phyloP scores from a whole-genome alignment of 2,113 vertebrate genomes.

The Aegotheles bennettii region DNA sequence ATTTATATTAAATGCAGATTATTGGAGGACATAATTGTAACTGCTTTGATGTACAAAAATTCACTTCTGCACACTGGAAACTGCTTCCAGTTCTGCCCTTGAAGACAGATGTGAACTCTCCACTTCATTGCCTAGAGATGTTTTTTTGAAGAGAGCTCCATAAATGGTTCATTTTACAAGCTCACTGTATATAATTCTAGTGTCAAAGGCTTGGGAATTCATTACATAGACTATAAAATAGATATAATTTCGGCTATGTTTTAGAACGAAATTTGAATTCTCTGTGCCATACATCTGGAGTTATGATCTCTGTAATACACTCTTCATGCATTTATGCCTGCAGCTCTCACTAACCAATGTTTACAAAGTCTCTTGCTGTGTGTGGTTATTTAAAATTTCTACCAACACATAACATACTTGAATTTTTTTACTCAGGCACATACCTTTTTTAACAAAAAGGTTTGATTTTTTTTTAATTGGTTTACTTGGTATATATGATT shows the following conservation, averaged over 20 bases:
- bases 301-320: background rate
- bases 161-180: constrained; percentile 39
- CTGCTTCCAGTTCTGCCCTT: constrained; percentile 35
- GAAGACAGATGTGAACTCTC: constrained; percentile 62
- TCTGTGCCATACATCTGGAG: background rate
- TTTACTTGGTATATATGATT: background rate
- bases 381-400: background rate
- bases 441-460: background rate
- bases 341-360: background rate
- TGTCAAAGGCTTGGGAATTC: background rate
- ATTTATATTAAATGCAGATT: background rate
- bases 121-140: constrained; percentile 20
- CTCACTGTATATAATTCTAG: background rate
- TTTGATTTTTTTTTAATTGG: background rate
- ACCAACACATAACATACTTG: background rate
- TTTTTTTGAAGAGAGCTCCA: background rate
- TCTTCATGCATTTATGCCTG: background rate
- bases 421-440: background rate
- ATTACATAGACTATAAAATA: background rate
- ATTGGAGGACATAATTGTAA: background rate
- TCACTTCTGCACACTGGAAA: background rate
- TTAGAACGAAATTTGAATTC: background rate
- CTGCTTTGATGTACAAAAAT: background rate
- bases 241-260: background rate
- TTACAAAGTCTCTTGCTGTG: background rate